These are phyloP conservation scores for Scatophagus argus DNA, from an alignment of 2,113 vertebrate genomes.

Conservation along the genomic window DNA sequence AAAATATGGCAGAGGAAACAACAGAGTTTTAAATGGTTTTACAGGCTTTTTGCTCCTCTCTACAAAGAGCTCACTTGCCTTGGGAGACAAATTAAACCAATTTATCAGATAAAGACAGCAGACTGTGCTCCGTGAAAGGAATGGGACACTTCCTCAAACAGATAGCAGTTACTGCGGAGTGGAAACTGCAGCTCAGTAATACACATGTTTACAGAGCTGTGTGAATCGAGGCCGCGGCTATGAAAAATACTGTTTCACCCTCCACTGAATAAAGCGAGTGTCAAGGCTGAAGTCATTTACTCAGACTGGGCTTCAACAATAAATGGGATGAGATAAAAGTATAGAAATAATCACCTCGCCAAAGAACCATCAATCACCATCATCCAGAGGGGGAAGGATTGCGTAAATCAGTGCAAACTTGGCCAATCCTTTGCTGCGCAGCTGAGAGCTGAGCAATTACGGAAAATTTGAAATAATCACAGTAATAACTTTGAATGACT, in stretches of 20 bases:
- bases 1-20: conserved; percentile 17
- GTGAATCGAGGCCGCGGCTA: conserved; percentile 13
- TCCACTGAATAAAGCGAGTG: conserved; percentile 36
- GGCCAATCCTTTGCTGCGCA: background rate
- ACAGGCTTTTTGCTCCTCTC: background rate
- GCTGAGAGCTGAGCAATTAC: conserved; percentile 18
- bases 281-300: conserved; percentile 48
- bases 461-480: conserved; percentile 40
- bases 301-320: conserved; percentile 25
- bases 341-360: conserved; percentile 46
- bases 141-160: conserved; percentile 18
- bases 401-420: conserved; percentile 8
- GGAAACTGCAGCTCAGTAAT: conserved; percentile 23
- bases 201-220: conserved; percentile 44
- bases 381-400: conserved; percentile 5
- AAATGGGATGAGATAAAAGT: conserved; percentile 53
- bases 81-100: conserved; percentile 54
- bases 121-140: conserved; percentile 9
- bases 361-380: conserved; percentile 57
- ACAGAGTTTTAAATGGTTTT: conserved; percentile 28
- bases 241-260: conserved; percentile 40
- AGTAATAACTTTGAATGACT: conserved; percentile 47
- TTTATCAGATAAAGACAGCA: conserved; percentile 43
- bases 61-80: conserved; percentile 29
- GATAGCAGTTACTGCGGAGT: conserved; percentile 12